Evolutionary conservation across 2,888 invertebrate genomes (phyloP).

Genomic region (Eupithecia subfuscata): DNA sequence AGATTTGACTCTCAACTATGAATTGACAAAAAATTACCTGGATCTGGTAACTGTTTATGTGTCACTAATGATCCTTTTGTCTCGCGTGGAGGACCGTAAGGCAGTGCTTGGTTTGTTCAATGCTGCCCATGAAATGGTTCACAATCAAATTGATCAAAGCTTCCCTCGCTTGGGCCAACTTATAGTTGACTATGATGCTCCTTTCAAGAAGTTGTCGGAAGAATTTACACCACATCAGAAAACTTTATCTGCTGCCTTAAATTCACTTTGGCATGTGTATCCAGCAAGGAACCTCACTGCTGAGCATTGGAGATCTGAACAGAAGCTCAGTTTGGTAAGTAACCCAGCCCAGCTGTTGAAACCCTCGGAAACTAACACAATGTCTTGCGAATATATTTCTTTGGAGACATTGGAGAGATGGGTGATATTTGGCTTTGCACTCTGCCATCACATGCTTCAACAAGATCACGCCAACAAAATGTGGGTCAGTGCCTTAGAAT

Average conservation of each 20-base stretch:
- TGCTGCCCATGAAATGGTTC: constrained; percentile 98
- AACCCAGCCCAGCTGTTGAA: constrained; percentile 97
- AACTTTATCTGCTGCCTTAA: constrained; percentile 92
- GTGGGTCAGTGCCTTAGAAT: constrained; percentile 96
- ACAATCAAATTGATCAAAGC: constrained; percentile 94
- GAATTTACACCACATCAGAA: constrained; percentile 98
- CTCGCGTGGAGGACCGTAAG: constrained; percentile 98
- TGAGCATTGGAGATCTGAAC: constrained; percentile 96
- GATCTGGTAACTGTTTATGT: constrained; percentile 97
- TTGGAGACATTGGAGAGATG: constrained; percentile 98
- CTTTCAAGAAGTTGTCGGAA: constrained; percentile 96
- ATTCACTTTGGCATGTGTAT: constrained; percentile 94
- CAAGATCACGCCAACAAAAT: constrained; percentile 93
- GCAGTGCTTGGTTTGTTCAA: constrained; percentile 98
- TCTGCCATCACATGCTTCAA: constrained; percentile 94
- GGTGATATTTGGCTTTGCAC: constrained; percentile 97
- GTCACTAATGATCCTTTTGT: constrained; percentile 98
- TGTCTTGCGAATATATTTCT: constrained; percentile 99
- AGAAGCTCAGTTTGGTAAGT: constrained; percentile 96
- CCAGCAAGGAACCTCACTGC: constrained; percentile 95
- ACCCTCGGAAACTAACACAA: constrained; percentile 96
- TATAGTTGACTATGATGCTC: constrained; percentile 98
- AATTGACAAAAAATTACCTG: constrained; percentile 97
- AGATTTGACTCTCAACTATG: constrained; percentile 98
- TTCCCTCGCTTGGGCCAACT: constrained; percentile 98